These are phyloP conservation scores for Cheilosia variabilis DNA, from an alignment of 2,888 invertebrate genomes.

Conservation along the genomic window DNA sequence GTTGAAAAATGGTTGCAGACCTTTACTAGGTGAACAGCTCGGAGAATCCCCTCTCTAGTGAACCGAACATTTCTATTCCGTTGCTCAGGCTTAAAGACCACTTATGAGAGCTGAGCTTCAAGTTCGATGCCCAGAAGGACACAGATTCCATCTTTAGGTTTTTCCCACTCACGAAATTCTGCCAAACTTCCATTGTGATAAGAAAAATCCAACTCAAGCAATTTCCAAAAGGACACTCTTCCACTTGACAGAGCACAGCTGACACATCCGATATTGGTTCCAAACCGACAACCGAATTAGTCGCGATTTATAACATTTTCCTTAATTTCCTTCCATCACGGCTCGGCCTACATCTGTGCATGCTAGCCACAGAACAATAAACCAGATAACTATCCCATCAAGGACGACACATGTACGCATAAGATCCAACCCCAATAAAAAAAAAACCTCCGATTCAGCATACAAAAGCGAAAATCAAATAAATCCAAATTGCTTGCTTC, in stretches of 20 bases:
- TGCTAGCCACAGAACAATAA: constrained; percentile 40
- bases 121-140: too few species aligned
- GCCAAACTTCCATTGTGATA: too few species aligned
- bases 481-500: constrained; percentile 74
- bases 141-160: too few species aligned
- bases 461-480: constrained; percentile 57
- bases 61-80: too few species aligned
- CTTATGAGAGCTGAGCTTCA: too few species aligned
- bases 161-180: too few species aligned
- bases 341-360: constrained; percentile 54
- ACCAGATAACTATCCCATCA: constrained; percentile 60
- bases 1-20: too few species aligned
- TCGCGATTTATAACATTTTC: constrained; percentile 5
- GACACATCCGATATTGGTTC: constrained; percentile 13
- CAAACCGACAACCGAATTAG: constrained; percentile 19
- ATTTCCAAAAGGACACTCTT: neutral
- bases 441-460: constrained; percentile 38
- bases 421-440: constrained; percentile 29
- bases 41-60: too few species aligned
- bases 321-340: constrained; percentile 11
- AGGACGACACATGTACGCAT: constrained; percentile 24
- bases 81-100: too few species aligned
- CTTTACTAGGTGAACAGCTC: too few species aligned
- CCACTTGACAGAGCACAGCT: constrained; percentile 31
- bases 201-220: neutral